Conservation (phyloP, 1,140 invertebrate genomes). For the Trichogramma pretiosum region DNA sequence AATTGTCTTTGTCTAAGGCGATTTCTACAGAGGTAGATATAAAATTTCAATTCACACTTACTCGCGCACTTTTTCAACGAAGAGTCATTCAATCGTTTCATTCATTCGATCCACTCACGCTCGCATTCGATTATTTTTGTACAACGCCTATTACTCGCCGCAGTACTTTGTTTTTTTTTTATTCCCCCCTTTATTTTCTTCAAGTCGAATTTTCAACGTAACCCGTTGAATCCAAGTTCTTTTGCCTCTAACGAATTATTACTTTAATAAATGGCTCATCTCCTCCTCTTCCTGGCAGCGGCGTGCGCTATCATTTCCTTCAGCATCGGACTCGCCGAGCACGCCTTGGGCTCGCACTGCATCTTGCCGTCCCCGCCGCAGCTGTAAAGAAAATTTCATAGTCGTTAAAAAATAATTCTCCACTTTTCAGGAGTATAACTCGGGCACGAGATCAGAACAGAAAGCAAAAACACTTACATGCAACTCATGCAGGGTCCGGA, state of each 20-base stretch:
- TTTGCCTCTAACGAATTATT: too few species aligned
- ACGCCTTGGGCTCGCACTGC: conserved; percentile 83
- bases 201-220: too few species aligned
- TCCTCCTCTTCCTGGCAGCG: conserved; percentile 60
- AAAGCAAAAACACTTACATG: conserved; percentile 68
- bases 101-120: conserved; percentile 4
- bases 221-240: conserved; percentile 5
- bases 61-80: too few species aligned
- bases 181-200: too few species aligned
- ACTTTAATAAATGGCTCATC: conserved; percentile 54
- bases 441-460: too few species aligned
- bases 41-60: too few species aligned
- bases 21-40: conserved; percentile 32
- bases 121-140: conserved; percentile 16
- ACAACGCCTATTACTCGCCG: conserved; percentile 11
- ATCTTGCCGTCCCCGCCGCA: conserved; percentile 83
- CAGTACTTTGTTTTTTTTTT: conserved; percentile 3
- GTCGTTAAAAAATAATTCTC: not conserved
- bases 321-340: conserved; percentile 78
- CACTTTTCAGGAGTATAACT: conserved; percentile 2
- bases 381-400: conserved; percentile 44
- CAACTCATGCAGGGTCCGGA: conserved; percentile 86
- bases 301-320: conserved; percentile 77
- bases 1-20: conserved; percentile 41
- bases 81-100: too few species aligned